phyloP scores from a whole-genome alignment of 1,140 invertebrate genomes.

The Lepeophtheirus salmonis region DNA sequence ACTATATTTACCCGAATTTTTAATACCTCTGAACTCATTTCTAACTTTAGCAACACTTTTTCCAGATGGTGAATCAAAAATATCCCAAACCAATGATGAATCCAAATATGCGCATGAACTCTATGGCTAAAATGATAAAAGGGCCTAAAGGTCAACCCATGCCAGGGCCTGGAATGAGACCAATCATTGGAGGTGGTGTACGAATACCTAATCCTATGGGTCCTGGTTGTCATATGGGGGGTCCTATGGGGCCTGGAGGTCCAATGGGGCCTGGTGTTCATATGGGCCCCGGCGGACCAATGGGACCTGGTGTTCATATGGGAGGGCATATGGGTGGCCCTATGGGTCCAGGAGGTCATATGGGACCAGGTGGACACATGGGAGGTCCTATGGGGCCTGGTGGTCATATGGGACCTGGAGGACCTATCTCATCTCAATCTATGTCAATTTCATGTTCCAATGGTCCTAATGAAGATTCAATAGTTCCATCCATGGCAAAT shows the following conservation, averaged over 20 bases:
- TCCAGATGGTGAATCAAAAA: slow-evolving; percentile 8
- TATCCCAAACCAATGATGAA: slow-evolving; percentile 16
- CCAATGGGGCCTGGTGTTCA: slow-evolving; percentile 20
- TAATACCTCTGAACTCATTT: neutral
- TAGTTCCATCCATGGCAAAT: neutral
- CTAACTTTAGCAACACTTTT: neutral
- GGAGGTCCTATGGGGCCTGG: slow-evolving; percentile 22
- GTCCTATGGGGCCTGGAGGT: slow-evolving; percentile 15
- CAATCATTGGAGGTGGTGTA: slow-evolving; percentile 21
- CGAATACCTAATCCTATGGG: slow-evolving; percentile 16
- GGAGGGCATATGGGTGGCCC: slow-evolving; percentile 21
- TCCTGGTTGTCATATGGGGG: slow-evolving; percentile 8
- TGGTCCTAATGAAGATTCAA: neutral
- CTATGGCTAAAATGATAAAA: slow-evolving; percentile 21
- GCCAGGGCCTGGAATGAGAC: slow-evolving; percentile 17
- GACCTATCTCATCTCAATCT: slow-evolving; percentile 7
- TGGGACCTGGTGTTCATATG: neutral
- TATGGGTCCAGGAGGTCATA: slow-evolving; percentile 19
- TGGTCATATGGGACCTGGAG: slow-evolving; percentile 11
- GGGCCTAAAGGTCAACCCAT: slow-evolving; percentile 19
- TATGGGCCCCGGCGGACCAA: slow-evolving; percentile 11
- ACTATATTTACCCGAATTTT: neutral
- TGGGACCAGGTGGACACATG: slow-evolving; percentile 20
- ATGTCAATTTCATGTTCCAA: neutral
- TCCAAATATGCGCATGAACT: slow-evolving; percentile 12